A percentile compares a stretch with the other conserved stretches of the same genome.
These are phyloP conservation scores for Himalopsyche phryganea DNA, from an alignment of 1,140 invertebrate genomes.

Conservation along the genomic window DNA sequence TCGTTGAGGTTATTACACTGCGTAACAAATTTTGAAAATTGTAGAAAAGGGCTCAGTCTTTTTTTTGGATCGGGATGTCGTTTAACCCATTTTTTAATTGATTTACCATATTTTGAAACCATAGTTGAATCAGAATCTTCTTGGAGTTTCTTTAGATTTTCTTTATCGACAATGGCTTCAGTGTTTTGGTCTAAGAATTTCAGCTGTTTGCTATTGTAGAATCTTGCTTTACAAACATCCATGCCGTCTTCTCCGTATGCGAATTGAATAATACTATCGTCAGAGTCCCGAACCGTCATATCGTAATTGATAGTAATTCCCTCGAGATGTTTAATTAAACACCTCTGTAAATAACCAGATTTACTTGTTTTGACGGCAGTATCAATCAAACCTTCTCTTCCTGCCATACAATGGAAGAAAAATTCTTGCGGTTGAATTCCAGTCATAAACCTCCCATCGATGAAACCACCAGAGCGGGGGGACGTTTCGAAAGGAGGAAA, in stretches of 20 bases:
- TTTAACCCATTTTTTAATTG: slow-evolving; percentile 61
- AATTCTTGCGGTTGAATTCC: slow-evolving; percentile 97
- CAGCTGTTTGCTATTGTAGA: slow-evolving; percentile 76
- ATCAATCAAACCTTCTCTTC: slow-evolving; percentile 89
- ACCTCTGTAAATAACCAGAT: slow-evolving; percentile 96
- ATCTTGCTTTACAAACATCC: slow-evolving; percentile 85
- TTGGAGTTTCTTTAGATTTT: slow-evolving; percentile 57
- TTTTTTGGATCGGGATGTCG: slow-evolving; percentile 49
- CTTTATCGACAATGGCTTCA: slow-evolving; percentile 60
- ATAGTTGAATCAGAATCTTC: slow-evolving; percentile 44
- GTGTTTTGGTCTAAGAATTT: slow-evolving; percentile 79
- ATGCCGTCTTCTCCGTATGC: slow-evolving; percentile 98
- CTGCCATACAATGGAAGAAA: slow-evolving; percentile 99
- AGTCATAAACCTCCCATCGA: slow-evolving; percentile 93
- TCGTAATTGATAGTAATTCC: slow-evolving; percentile 90
- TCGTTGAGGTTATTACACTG: slow-evolving; percentile 1
- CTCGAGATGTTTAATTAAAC: slow-evolving; percentile 97
- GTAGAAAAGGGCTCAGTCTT: slow-evolving; percentile 38
- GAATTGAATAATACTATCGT: slow-evolving; percentile 92
- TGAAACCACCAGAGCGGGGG: slow-evolving; percentile 93
- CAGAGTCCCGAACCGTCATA: slow-evolving; percentile 90
- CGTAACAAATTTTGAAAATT: slow-evolving; percentile 24
- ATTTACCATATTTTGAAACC: slow-evolving; percentile 51
- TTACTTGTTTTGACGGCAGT: slow-evolving; percentile 90
- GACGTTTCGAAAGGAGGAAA: slow-evolving; percentile 88